Evolutionary conservation across 2,888 invertebrate genomes (phyloP), one percentile per base, ranked within the genome.

Genomic region (Xanthia togata): DNA sequence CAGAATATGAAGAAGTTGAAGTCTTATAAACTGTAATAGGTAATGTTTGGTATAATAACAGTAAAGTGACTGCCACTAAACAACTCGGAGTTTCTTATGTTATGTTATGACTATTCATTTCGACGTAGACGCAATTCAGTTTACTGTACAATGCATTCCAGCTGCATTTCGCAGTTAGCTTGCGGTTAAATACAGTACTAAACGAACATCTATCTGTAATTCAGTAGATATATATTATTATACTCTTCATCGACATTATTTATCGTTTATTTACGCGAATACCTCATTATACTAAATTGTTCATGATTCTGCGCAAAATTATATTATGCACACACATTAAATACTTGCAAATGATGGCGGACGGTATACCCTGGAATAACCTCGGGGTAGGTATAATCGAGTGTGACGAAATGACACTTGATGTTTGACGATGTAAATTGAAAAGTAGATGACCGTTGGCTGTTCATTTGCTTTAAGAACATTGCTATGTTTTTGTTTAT

Each of bases 371-470:
- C 35, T 38, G 11, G 44, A 70, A 65, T 63, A 74, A 26, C 78
- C 23, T 70, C 55, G 35, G 38, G 64, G 38, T 38, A 57, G 64
- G 38, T 38, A 57, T 67, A 57, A 78, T n/a, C 14, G 11, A 68
- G 41, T 73, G 55, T 57, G 57, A 53, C 63, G 31, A 47, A 60
- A 53, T 59, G 31, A 69, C 76, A 65, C 14, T 17, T 69, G 76
- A 75, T 68, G 31, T 73, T 55, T 63, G 67, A 50, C 68, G 68
- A 69, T 44, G 53, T 31, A 79, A 69, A 81, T 69, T 81, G 44
- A 59, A 59, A 70, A 79, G 1, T 47, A 50, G 12, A 53, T 11
- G 26, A n/a, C 57, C 17, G n/a, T 44, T 14, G 20, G 9, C 6
- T n/a, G 20, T 55, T 26, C 11, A 23, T 55, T 38, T 78, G 14